Percentiles rank a stretch among this genome's conserved stretches.
phyloP scores from a whole-genome alignment of 2,113 vertebrate genomes.

The Struthio camelus region DNA sequence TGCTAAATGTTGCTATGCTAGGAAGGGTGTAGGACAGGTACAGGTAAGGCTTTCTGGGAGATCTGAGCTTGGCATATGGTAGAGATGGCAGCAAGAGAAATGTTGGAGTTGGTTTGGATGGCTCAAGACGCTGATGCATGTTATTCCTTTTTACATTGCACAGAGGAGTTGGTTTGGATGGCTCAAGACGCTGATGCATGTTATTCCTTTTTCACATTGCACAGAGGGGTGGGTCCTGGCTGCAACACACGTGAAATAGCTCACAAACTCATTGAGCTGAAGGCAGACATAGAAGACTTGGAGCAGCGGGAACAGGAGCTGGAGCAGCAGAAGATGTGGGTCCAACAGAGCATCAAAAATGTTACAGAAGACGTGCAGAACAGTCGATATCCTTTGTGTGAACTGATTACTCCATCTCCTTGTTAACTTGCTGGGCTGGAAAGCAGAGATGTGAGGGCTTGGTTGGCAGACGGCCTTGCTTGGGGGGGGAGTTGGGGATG shows the following conservation, averaged over 20 bases:
- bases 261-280: conserved; percentile 95
- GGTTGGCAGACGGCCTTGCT: background rate
- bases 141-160: background rate
- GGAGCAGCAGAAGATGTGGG: conserved; percentile 98
- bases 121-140: background rate
- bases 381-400: conserved; percentile 92
- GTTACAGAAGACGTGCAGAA: conserved; percentile 97
- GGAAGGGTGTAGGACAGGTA: background rate
- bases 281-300: conserved; percentile 95
- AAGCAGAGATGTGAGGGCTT: background rate
- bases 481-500: background rate
- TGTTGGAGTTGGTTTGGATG: background rate
- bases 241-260: conserved; percentile 98
- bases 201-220: background rate
- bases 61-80: background rate
- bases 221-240: conserved; percentile 95
- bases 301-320: conserved; percentile 91
- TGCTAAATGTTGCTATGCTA: background rate
- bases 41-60: background rate
- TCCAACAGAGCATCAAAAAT: conserved; percentile 97
- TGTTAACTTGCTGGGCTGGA: background rate
- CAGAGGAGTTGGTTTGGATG: conserved; percentile 88
- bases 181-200: background rate
- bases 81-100: background rate
- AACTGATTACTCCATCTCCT: accelerated